Evolutionary conservation across 2,888 invertebrate species (phyloP).

Genomic region (Molorchus minor): DNA sequence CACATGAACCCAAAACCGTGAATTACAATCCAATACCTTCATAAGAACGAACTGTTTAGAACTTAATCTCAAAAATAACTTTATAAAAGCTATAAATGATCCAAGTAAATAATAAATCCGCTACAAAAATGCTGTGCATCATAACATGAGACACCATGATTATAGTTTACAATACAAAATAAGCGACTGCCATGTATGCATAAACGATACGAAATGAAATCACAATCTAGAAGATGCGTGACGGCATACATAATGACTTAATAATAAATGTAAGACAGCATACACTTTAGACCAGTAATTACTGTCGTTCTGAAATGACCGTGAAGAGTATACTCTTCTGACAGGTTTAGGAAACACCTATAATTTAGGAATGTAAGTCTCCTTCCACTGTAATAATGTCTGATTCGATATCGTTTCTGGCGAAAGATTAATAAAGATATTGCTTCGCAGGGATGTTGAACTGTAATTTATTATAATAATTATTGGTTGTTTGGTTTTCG

Average conservation of each 20-base stretch:
- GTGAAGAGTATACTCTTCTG: neutral
- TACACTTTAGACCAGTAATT: constrained; percentile 35
- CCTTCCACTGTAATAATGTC: neutral
- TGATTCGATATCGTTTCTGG: neutral
- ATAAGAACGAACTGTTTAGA: no score
- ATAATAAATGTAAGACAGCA: constrained; percentile 28
- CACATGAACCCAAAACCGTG: no score
- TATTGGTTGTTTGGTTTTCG: no score
- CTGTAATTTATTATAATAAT: no score
- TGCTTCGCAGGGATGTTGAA: no score
- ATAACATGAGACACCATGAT: constrained; percentile 10
- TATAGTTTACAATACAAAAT: constrained; percentile 10
- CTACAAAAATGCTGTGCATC: neutral
- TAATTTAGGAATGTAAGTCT: neutral
- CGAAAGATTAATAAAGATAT: neutral
- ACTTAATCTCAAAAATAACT: no score
- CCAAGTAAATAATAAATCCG: neutral
- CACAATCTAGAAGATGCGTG: constrained; percentile 25
- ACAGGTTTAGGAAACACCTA: constrained; percentile 5
- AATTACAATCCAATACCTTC: no score
- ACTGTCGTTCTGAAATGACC: constrained; percentile 30
- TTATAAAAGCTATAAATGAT: no score
- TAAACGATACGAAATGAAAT: constrained; percentile 8
- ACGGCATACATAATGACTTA: constrained; percentile 40
- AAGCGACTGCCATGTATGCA: constrained; percentile 5